phyloP scores from a whole-genome alignment of 2,888 invertebrate genomes.

The Pachydiplax longipennis region DNA sequence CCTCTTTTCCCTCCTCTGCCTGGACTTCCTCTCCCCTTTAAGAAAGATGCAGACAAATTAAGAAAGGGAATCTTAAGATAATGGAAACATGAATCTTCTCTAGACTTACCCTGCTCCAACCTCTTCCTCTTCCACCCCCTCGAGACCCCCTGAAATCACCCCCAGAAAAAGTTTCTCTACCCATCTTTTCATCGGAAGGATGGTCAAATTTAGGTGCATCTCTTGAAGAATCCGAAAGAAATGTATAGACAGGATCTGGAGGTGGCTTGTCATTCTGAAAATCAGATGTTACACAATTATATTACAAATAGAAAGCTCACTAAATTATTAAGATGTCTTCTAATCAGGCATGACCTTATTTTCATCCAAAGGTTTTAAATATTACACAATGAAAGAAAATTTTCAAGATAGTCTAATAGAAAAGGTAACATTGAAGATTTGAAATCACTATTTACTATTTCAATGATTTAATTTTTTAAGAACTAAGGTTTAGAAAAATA shows the following conservation, averaged over 20 bases:
- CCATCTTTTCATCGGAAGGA: neutral
- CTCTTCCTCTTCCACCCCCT: constrained; percentile 50
- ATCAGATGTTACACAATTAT: neutral
- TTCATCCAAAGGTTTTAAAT: too few relatives aligned
- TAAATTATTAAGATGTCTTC: too few relatives aligned
- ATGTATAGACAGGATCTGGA: constrained; percentile 61
- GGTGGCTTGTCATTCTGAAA: constrained; percentile 59
- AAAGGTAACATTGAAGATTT: too few relatives aligned
- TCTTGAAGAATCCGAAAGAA: constrained; percentile 60
- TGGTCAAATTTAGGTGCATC: constrained; percentile 52
- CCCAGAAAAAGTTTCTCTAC: constrained; percentile 1
- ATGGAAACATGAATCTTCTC: neutral
- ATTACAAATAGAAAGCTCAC: neutral
- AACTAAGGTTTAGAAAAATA: too few relatives aligned
- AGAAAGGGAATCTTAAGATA: neutral
- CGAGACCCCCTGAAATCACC: constrained; percentile 53
- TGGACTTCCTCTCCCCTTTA: neutral
- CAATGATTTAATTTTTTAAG: too few relatives aligned
- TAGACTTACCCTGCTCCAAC: neutral
- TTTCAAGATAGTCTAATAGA: too few relatives aligned
- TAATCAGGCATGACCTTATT: too few relatives aligned
- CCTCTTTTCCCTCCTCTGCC: neutral
- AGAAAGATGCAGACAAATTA: neutral
- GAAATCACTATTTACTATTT: too few relatives aligned
- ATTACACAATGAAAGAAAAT: too few relatives aligned